Percentiles rank a stretch among this genome's conserved stretches.
phyloP scores from a whole-genome alignment of 2,113 vertebrate species.

The Sciurus niger region DNA sequence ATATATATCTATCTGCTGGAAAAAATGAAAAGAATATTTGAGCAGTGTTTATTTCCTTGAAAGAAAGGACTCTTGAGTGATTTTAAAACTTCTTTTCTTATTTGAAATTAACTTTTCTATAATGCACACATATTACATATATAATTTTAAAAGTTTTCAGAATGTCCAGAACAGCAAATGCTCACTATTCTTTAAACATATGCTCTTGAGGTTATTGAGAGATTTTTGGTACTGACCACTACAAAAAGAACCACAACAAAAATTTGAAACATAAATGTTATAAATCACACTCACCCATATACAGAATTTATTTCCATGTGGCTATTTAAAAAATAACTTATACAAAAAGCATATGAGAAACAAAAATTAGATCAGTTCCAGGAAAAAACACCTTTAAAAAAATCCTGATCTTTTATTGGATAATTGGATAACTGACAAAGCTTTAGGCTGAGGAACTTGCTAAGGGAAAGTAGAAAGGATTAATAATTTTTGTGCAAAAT shows the following conservation, averaged over 20 bases:
- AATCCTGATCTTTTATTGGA: background rate
- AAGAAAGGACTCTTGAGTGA: background rate
- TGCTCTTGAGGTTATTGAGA: slow-evolving; percentile 8
- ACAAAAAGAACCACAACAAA: background rate
- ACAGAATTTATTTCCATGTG: background rate
- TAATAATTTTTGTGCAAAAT: slow-evolving; percentile 71
- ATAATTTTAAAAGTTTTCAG: slow-evolving; percentile 28
- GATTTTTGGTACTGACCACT: background rate
- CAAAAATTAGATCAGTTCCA: background rate
- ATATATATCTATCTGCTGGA: background rate
- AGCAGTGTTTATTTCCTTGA: slow-evolving; percentile 22
- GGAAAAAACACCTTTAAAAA: background rate
- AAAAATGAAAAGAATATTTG: background rate
- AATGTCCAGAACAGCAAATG: background rate
- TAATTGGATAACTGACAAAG: slow-evolving; percentile 55
- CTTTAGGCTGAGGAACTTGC: slow-evolving; percentile 23
- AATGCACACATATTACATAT: background rate
- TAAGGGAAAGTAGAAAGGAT: slow-evolving; percentile 27
- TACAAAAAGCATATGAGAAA: background rate
- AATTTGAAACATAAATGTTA: slow-evolving; percentile 45
- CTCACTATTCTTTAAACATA: background rate
- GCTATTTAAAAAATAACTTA: background rate
- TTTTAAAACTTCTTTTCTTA: slow-evolving; percentile 19
- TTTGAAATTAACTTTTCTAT: slow-evolving; percentile 45
- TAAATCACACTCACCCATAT: slow-evolving; percentile 2